Base-by-base conservation (phyloP, 2,797 vertebrate genomes). In the Rhincodon typus region DNA sequence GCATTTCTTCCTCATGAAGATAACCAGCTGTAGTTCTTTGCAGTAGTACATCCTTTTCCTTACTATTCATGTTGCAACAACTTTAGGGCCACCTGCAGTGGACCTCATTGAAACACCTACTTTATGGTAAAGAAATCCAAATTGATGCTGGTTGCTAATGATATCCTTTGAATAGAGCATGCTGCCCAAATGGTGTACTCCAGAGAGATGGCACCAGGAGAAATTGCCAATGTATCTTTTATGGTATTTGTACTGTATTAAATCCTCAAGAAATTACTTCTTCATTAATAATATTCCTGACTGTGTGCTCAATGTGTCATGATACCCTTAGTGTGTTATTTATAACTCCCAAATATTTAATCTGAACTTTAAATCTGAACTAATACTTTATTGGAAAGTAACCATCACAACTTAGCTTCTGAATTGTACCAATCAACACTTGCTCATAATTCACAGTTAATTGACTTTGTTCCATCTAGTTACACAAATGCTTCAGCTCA, bases 361-460 rank as follows among this genome's bases (percentile, higher is more conserved):
- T 93, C n/a, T 69, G 34, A 42, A 69, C 90, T 93, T 93, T 69
- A 93, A 93, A 42, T 93, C n/a, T 69, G 62, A 0, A 19, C 57
- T 69, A 69, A 42, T 91, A 95, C 70, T 95, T 95, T 50, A 74
- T 74, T 53, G 42, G 25, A 19, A 57, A 91, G 15, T 62, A 91
- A 91, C 88, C 27, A 66, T 91, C 66, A 74, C n/a, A 15, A 53
- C 62, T n/a, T 57, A 50, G 67, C 27, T 95, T 95, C 72, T 72
- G 69, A 72, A 95, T 77, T 74, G 70, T 46, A 72, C 46, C 94
- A 74, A 77, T 95, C 69, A 77, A 53, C 70, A 77, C 69, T 72
- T 74, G 19, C 70, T 77, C 69, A 77, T 95, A 95, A 95, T 95
- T 95, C 70, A 74, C 46, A 95, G 67, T 95, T 95, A 72, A 95